Evolutionary conservation across 2,888 invertebrate species (phyloP).

Genomic region (Chrysina gloriosa): DNA sequence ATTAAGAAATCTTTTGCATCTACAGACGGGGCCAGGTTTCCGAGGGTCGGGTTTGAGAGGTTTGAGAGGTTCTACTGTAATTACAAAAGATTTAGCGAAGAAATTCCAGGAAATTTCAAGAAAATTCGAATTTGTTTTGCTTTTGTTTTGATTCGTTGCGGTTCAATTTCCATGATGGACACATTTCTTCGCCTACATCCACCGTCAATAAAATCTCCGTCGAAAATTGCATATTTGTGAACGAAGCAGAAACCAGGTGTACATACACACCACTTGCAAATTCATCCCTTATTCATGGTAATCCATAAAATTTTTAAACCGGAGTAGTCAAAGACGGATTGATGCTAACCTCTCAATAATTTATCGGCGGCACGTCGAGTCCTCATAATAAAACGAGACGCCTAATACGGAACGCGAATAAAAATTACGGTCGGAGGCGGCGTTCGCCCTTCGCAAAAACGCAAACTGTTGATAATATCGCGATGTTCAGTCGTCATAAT

Average conservation of each 20-base stretch:
- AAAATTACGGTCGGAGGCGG: not conserved
- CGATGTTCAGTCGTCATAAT: conserved; percentile 12
- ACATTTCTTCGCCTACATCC: too few relatives aligned
- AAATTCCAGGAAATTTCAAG: too few relatives aligned
- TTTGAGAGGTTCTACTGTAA: too few relatives aligned
- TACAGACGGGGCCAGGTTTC: too few relatives aligned
- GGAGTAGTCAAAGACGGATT: conserved; percentile 4
- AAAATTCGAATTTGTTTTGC: too few relatives aligned
- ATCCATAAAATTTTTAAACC: conserved; percentile 16
- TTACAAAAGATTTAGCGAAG: too few relatives aligned
- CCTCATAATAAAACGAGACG: conserved; percentile 12
- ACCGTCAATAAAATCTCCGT: too few relatives aligned
- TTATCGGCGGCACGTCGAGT: not conserved
- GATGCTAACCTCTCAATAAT: conserved; percentile 13
- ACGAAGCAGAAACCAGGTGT: not conserved
- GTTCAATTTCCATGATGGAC: too few relatives aligned
- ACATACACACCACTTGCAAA: not conserved
- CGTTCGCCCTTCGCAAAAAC: not conserved
- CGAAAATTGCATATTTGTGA: too few relatives aligned
- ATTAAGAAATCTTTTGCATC: too few relatives aligned
- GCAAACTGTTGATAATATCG: not conserved
- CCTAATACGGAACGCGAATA: conserved; percentile 3
- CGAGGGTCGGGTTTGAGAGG: too few relatives aligned
- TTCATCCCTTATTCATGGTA: conserved; percentile 5
- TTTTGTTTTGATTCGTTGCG: too few relatives aligned